Evolutionary conservation across 2,113 vertebrate species (phyloP).

Genomic region (Aplodontia rufa): DNA sequence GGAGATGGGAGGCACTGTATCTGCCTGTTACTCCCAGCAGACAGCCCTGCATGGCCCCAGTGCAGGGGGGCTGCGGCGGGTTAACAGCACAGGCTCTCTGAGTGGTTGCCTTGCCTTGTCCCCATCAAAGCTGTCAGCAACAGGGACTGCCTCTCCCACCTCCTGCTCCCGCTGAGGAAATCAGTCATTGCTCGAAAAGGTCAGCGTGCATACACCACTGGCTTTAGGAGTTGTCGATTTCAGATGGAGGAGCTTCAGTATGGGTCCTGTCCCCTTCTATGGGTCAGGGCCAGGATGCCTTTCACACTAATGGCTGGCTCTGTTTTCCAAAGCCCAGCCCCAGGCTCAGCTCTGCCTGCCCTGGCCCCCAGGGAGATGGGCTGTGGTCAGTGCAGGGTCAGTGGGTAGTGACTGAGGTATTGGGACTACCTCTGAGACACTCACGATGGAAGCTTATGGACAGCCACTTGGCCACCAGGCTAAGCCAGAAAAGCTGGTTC

Average conservation of each 20-base stretch:
- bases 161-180: background rate
- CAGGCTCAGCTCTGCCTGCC: background rate
- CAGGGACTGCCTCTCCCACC: background rate
- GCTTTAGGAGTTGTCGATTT: background rate
- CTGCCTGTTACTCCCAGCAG: background rate
- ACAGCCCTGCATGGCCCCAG: background rate
- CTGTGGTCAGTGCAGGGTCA: background rate
- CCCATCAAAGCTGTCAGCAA: fast-evolving
- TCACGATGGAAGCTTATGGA: background rate
- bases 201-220: background rate
- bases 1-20: background rate
- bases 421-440: background rate
- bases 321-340: background rate
- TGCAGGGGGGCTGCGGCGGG: background rate
- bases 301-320: background rate
- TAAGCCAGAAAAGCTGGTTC: background rate
- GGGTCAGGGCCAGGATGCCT: background rate
- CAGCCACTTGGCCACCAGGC: background rate
- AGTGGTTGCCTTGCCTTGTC: fast-evolving
- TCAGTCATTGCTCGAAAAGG: constrained; percentile 58
- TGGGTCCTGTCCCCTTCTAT: background rate
- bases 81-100: background rate
- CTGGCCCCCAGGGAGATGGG: background rate
- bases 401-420: background rate
- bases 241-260: background rate